Evolutionary conservation across 2,113 vertebrate genomes (phyloP), one percentile per base, ranked within the genome.

Genomic region (Hippoglossus stenolepis): DNA sequence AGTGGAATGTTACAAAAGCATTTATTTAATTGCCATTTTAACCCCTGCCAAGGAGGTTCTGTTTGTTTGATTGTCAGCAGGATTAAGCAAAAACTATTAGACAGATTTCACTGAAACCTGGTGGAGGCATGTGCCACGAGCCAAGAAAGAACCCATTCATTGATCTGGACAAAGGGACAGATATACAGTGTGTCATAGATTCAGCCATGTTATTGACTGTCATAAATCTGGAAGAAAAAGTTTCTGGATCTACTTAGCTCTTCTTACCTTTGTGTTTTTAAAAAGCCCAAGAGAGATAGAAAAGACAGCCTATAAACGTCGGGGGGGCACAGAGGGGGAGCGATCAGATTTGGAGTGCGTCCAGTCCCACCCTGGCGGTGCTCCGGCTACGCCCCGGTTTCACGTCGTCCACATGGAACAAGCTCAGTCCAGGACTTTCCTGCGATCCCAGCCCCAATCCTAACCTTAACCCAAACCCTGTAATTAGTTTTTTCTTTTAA

Each of bases 381-480:
- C 70, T 69, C 51, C 73, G 78, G 75, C 67, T 81, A 74, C 74
- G 67, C 83, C 86, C 75, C 85, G 87, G 59, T 66, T 89, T 86
- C 66, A 85, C 67, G 62, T 85, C 21, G 61, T 89, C 78, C 84
- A 81, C 83, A 90, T 85, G 88, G 85, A 90, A 83, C 84, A 82
- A 77, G 58, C 86, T 83, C 76, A 51, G 78, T 77, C 82, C 84
- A 85, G 87, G 86, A 83, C 89, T 90, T 89, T 90, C 87, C 82
- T 90, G 79, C 83, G 79, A 79, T 85, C 80, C 87, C 77, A 90
- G 77, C 73, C 89, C 87, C 82, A 77, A 85, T 89, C 69, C 88
- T 85, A 90, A 90, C 89, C 87, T 89, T 83, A 89, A 91, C 75
- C 80, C 76, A 75, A 89, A 93, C 84, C 91, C 88, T 91, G 75